A percentile compares a stretch with the other conserved stretches of the same genome.
Evolutionary conservation across 2,888 invertebrate genomes (phyloP).

Genomic region (Asteroscopus sphinx): DNA sequence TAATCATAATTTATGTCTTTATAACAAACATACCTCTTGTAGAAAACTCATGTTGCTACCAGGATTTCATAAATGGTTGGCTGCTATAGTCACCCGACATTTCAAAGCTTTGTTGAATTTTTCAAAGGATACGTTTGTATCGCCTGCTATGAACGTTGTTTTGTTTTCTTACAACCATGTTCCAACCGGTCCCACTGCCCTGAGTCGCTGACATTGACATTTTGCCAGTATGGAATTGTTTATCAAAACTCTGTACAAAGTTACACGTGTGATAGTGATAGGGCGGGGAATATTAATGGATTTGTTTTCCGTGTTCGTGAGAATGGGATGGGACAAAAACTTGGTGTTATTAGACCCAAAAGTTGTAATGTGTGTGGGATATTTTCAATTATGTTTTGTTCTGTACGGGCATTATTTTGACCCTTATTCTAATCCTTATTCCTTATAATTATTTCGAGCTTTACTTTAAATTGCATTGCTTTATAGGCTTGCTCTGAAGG

Average conservation of each 20-base stretch:
- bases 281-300: constrained; percentile 5
- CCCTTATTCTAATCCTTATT: too few species aligned
- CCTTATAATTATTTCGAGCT: too few species aligned
- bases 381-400: too few species aligned
- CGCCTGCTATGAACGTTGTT: constrained; percentile 1
- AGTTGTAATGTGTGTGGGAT: too few species aligned
- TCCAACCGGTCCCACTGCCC: constrained; percentile 17
- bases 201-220: constrained; percentile 28
- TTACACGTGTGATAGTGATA: constrained; percentile 6
- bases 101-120: constrained; percentile 36
- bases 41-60: constrained; percentile 5
- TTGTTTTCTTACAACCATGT: constrained; percentile 7
- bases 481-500: too few species aligned
- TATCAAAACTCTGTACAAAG: constrained; percentile 4
- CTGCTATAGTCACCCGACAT: constrained; percentile 9
- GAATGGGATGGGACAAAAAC: neutral
- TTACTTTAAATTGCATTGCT: too few species aligned
- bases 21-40: neutral
- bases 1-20: neutral
- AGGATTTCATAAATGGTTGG: constrained; percentile 21
- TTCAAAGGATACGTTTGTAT: constrained; percentile 19
- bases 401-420: too few species aligned
- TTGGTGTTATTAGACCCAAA: neutral
- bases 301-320: neutral
- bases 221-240: constrained; percentile 18